Evolutionary conservation across 2,113 vertebrate species (phyloP).

Genomic region (Sialia sialis): DNA sequence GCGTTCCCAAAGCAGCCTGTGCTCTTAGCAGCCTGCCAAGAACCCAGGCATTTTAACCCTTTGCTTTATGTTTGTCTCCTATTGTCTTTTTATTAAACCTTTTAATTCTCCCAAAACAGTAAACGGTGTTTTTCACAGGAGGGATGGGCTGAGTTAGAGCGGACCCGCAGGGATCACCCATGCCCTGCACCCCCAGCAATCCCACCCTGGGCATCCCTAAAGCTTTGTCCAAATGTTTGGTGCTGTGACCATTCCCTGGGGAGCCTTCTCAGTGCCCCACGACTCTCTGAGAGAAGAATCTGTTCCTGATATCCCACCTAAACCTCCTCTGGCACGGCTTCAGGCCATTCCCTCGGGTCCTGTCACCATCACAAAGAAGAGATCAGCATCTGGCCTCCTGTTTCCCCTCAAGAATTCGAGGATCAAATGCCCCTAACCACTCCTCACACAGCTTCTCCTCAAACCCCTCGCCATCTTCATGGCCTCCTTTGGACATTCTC

Average conservation of each 20-base stretch:
- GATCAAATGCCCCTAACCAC: neutral
- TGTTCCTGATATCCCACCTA: neutral
- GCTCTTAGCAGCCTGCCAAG: too few species aligned
- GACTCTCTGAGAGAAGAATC: neutral
- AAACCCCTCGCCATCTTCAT: neutral
- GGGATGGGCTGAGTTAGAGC: rapidly evolving
- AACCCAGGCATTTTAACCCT: too few species aligned
- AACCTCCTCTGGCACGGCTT: neutral
- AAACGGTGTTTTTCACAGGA: too few species aligned
- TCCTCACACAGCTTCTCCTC: neutral
- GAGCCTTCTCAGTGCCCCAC: neutral
- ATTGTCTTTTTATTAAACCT: too few species aligned
- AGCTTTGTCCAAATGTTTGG: neutral
- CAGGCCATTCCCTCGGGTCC: neutral
- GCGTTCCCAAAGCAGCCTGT: too few species aligned
- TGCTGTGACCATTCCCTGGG: neutral
- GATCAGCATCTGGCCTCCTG: neutral
- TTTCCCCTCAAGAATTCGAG: neutral
- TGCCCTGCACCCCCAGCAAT: rapidly evolving
- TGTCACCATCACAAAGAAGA: neutral
- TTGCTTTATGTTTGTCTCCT: too few species aligned
- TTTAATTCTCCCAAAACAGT: too few species aligned
- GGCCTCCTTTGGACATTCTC: neutral
- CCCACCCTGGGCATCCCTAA: neutral
- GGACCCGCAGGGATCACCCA: neutral